These are phyloP conservation scores for Rallus limicola DNA, from an alignment of 2,113 vertebrate species.

Conservation along the genomic window DNA sequence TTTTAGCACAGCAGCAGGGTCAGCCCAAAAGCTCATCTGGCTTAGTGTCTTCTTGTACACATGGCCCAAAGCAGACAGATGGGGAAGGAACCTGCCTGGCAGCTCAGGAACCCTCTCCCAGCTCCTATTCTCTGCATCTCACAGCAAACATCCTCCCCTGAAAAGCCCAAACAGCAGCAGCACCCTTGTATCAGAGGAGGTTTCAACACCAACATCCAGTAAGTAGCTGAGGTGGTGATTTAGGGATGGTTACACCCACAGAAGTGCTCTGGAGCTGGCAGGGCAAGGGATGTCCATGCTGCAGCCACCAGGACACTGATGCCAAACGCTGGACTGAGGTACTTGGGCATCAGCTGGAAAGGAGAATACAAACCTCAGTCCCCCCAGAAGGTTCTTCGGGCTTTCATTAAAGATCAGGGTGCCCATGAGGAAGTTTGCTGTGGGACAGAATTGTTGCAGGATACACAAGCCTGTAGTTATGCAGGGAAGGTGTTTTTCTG, in stretches of 20 bases:
- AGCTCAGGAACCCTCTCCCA: not conserved
- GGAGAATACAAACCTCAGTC: not conserved
- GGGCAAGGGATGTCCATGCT: not conserved
- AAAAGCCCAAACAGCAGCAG: not conserved
- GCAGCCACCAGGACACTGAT: not conserved
- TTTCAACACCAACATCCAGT: not conserved
- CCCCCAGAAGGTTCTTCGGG: not conserved
- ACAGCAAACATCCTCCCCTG: not conserved
- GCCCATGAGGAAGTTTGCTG: accelerated
- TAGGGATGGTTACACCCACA: not conserved
- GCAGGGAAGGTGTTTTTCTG: not conserved
- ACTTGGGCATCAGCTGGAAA: not conserved
- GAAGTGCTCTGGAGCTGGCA: not conserved
- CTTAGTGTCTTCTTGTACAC: not conserved
- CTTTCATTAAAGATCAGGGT: not conserved
- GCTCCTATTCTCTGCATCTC: not conserved
- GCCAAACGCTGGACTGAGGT: not conserved
- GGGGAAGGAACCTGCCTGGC: not conserved
- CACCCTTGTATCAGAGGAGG: not conserved
- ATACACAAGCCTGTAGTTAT: not conserved
- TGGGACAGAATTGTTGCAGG: not conserved
- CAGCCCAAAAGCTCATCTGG: not conserved
- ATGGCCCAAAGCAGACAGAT: not conserved
- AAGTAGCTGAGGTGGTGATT: not conserved
- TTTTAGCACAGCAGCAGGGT: not conserved